These are phyloP conservation scores for Chloroceryle inda DNA, from an alignment of 2,797 vertebrate species.

Conservation along the genomic window DNA sequence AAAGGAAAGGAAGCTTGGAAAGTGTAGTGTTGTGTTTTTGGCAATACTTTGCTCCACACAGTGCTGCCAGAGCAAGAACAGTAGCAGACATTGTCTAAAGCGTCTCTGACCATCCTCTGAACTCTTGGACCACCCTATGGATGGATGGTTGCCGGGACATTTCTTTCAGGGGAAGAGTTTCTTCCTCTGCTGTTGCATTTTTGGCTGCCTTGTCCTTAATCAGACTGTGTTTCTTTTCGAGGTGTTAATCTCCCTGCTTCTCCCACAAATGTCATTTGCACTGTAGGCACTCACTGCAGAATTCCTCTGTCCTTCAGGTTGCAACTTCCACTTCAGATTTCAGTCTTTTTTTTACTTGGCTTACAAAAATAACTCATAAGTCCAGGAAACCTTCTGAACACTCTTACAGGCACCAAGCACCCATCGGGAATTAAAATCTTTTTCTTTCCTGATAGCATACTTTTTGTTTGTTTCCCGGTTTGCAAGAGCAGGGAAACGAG, in stretches of 20 bases:
- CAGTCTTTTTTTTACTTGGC: constrained; percentile 51
- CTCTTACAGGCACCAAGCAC: constrained; percentile 45
- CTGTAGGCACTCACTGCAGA: constrained; percentile 4
- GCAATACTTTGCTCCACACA: constrained; percentile 37
- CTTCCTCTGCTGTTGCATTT: constrained; percentile 19
- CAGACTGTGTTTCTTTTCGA: constrained; percentile 22
- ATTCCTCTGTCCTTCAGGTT: constrained; percentile 49
- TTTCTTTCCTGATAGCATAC: not conserved
- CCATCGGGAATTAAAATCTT: not conserved
- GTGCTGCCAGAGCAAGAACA: constrained; percentile 65
- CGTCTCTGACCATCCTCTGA: constrained; percentile 56
- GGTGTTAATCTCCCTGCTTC: constrained; percentile 58
- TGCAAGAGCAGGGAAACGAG: constrained; percentile 1
- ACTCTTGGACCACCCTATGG: constrained; percentile 52
- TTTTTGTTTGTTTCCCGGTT: constrained; percentile 39
- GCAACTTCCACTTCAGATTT: constrained; percentile 56
- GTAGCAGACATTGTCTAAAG: constrained; percentile 59
- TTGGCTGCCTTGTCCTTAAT: constrained; percentile 43
- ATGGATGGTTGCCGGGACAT: constrained; percentile 45
- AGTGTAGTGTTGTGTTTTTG: constrained; percentile 40
- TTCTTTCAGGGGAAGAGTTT: constrained; percentile 51
- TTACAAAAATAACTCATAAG: constrained; percentile 12
- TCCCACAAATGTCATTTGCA: constrained; percentile 52
- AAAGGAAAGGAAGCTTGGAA: constrained; percentile 51
- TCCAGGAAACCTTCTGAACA: constrained; percentile 26